Evolutionary conservation across 2,888 invertebrate species (phyloP).

Genomic region (Micoletzkya japonica): DNA sequence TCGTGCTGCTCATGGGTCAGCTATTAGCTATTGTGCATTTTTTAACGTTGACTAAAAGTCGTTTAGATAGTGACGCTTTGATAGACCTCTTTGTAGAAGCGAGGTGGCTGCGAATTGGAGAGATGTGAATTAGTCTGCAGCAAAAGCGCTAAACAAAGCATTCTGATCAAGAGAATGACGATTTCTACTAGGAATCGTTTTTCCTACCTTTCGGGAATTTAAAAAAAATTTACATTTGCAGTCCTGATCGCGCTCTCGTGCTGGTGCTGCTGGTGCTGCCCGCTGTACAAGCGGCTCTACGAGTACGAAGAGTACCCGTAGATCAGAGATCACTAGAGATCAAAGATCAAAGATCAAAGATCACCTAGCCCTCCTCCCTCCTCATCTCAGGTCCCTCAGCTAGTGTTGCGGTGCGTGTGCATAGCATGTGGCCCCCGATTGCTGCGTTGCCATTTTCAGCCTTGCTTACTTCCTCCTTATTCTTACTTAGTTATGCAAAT

Average conservation of each 20-base stretch:
- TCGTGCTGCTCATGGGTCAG: constrained; percentile 56
- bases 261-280: constrained; percentile 64
- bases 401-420: no score
- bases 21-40: no score
- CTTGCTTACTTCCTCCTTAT: not conserved
- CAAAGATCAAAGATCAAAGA: not conserved
- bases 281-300: constrained; percentile 61
- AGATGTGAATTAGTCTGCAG: not conserved
- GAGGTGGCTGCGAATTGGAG: not conserved
- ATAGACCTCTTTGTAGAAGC: not conserved
- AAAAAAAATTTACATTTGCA: constrained; percentile 34
- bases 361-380: not conserved
- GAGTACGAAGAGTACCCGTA: constrained; percentile 44
- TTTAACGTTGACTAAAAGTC: not conserved
- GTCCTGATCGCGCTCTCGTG: constrained; percentile 62
- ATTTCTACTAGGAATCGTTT: not conserved
- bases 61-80: not conserved
- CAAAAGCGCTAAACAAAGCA: not conserved
- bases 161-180: not conserved
- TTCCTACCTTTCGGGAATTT: not conserved
- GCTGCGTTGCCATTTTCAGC: constrained; percentile 5
- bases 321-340: not conserved
- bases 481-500: not conserved
- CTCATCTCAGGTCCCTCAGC: not conserved
- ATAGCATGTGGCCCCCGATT: no score